Evolutionary conservation across 2,888 invertebrate genomes (phyloP).

Genomic region (Teleiodes luculella): DNA sequence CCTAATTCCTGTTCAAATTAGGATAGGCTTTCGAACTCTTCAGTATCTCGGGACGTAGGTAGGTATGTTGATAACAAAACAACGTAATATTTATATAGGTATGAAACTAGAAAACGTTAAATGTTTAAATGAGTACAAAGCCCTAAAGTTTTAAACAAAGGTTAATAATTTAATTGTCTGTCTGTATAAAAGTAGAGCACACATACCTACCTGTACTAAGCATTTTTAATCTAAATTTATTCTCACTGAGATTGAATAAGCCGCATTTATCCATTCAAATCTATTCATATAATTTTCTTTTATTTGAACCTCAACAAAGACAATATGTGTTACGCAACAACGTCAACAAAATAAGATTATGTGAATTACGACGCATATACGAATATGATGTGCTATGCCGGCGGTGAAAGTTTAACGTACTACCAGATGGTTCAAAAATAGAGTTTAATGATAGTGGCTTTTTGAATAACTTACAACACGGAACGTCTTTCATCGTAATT

Average conservation of each 20-base stretch:
- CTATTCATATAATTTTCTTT: slow-evolving; percentile 9
- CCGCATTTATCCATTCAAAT: slow-evolving; percentile 25
- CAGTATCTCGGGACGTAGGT: too few relatives aligned
- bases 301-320: slow-evolving; percentile 25
- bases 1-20: too few relatives aligned
- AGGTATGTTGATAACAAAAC: too few relatives aligned
- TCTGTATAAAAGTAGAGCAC: too few relatives aligned
- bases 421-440: neutral
- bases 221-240: neutral
- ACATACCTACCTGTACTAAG: too few relatives aligned
- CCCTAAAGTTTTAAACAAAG: too few relatives aligned
- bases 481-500: too few relatives aligned
- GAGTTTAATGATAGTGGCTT: neutral
- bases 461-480: neutral
- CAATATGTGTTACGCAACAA: slow-evolving; percentile 38
- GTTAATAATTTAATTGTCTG: too few relatives aligned
- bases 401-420: slow-evolving; percentile 36
- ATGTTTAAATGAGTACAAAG: too few relatives aligned
- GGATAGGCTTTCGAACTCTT: too few relatives aligned
- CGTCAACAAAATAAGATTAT: slow-evolving; percentile 33
- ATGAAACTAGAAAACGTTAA: too few relatives aligned
- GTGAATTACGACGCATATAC: slow-evolving; percentile 35
- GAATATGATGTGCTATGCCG: slow-evolving; percentile 24
- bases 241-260: neutral
- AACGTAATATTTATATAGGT: too few relatives aligned